These are phyloP conservation scores for Acronicta psi DNA, from an alignment of 2,888 invertebrate species.

Conservation along the genomic window DNA sequence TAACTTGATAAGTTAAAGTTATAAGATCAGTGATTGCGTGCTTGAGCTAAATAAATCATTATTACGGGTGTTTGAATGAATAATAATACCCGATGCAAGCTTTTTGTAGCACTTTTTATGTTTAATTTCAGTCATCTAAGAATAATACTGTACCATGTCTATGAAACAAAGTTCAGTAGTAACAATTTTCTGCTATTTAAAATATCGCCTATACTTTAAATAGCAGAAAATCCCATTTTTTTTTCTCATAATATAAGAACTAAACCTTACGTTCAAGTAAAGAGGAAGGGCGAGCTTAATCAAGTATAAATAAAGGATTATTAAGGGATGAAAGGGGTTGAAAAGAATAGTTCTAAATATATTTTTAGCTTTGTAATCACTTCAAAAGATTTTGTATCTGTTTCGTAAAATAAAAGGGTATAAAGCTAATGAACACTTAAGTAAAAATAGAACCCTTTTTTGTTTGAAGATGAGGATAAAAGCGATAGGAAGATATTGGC, in stretches of 20 bases:
- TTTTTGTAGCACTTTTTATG: too few relatives aligned
- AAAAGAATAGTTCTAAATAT: slow-evolving; percentile 47
- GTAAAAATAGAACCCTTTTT: slow-evolving; percentile 10
- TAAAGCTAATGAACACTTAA: slow-evolving; percentile 18
- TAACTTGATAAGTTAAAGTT: neutral
- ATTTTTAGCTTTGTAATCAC: slow-evolving; percentile 35
- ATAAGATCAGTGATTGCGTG: neutral
- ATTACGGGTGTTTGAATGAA: too few relatives aligned
- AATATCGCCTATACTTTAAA: slow-evolving; percentile 14
- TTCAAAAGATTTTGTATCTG: slow-evolving; percentile 39
- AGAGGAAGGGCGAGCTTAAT: slow-evolving; percentile 36
- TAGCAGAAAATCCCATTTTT: too few relatives aligned
- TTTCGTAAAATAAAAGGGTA: slow-evolving; percentile 23
- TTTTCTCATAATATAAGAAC: slow-evolving; percentile 8
- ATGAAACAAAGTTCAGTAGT: too few relatives aligned
- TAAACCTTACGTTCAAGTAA: slow-evolving; percentile 17
- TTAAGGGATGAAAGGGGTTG: slow-evolving; percentile 44
- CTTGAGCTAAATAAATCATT: neutral
- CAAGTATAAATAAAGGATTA: slow-evolving; percentile 48
- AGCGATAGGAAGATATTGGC: slow-evolving; percentile 4
- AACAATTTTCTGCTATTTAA: slow-evolving; percentile 11
- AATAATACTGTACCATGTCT: too few relatives aligned
- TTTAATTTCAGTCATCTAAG: too few relatives aligned
- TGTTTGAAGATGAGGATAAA: slow-evolving; percentile 15
- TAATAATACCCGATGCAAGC: too few relatives aligned